Evolutionary conservation across 92 coral and sea anemone species (phyloP).

Genomic region (Epizoanthus fatuus): DNA sequence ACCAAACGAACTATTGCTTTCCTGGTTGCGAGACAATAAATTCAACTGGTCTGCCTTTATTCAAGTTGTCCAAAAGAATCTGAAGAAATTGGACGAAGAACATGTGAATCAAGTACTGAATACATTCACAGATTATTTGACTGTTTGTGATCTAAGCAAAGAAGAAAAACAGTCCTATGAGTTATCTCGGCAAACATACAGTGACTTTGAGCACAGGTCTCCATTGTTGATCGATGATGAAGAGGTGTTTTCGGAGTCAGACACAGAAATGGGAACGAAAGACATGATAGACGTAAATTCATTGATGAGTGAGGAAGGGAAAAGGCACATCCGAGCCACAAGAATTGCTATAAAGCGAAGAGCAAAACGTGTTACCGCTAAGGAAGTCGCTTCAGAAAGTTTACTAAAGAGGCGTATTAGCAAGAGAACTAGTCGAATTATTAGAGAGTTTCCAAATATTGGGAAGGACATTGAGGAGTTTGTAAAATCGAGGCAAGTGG

Average conservation of each 20-base stretch:
- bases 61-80: constrained; percentile 39
- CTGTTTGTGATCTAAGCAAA: constrained; percentile 52
- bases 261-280: constrained; percentile 1
- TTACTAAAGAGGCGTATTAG: too few relatives aligned
- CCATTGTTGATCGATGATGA: constrained; percentile 65
- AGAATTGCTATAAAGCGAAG: constrained; percentile 38
- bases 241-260: constrained; percentile 59
- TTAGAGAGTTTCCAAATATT: constrained; percentile 49
- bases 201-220: constrained; percentile 46
- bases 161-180: constrained; percentile 49
- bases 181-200: constrained; percentile 55
- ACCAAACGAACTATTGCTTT: constrained; percentile 53
- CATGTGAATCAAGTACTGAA: constrained; percentile 59
- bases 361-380: constrained; percentile 41
- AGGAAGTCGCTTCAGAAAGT: too few relatives aligned
- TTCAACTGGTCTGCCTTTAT: constrained; percentile 65
- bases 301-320: constrained; percentile 43
- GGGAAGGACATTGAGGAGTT: constrained; percentile 61
- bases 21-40: constrained; percentile 61
- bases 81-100: constrained; percentile 50
- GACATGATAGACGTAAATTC: neutral
- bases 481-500: constrained; percentile 59
- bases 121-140: constrained; percentile 60
- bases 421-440: constrained; percentile 44
- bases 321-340: constrained; percentile 34